Evolutionary conservation across 2,113 vertebrate genomes (phyloP).

Genomic region (Clinocottus analis): DNA sequence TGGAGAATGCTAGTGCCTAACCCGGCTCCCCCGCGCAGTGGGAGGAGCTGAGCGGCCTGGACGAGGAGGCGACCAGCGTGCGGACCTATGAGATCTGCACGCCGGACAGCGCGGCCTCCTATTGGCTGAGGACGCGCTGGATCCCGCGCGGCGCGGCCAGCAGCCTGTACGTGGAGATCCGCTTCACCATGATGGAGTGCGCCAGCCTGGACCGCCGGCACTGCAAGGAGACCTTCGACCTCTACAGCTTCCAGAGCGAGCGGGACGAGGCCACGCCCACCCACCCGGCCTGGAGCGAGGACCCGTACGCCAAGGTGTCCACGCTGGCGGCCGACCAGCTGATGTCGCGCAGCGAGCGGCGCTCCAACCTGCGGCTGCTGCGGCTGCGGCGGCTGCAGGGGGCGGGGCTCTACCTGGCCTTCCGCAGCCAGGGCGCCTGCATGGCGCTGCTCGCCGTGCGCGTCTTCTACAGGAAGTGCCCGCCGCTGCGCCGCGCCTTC

Average conservation of each 20-base stretch:
- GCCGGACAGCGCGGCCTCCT: constrained; percentile 64
- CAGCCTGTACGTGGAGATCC: constrained; percentile 85
- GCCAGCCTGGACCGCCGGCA: constrained; percentile 71
- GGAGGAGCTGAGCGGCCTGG: constrained; percentile 88
- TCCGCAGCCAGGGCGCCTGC: constrained; percentile 89
- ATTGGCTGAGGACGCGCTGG: constrained; percentile 88
- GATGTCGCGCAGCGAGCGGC: constrained; percentile 67
- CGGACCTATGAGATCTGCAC: constrained; percentile 88
- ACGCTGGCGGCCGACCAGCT: constrained; percentile 87
- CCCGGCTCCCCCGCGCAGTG: constrained; percentile 77
- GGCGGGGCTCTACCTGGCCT: constrained; percentile 88
- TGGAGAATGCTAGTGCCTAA: not conserved
- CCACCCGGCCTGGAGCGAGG: constrained; percentile 87
- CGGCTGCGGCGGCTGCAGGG: constrained; percentile 77
- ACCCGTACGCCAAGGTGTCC: constrained; percentile 85
- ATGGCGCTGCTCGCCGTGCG: constrained; percentile 88
- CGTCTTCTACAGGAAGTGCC: constrained; percentile 87
- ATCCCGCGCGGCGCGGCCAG: constrained; percentile 79
- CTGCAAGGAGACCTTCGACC: constrained; percentile 90
- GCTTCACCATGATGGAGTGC: not conserved
- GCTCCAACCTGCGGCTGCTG: constrained; percentile 85
- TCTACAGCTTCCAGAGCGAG: constrained; percentile 82
- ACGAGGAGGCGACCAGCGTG: constrained; percentile 86
- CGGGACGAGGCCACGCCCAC: constrained; percentile 78
- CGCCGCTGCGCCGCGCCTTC: constrained; percentile 78